Base-by-base conservation (phyloP, 2,113 vertebrate species). In the Cebidichthys violaceus region DNA sequence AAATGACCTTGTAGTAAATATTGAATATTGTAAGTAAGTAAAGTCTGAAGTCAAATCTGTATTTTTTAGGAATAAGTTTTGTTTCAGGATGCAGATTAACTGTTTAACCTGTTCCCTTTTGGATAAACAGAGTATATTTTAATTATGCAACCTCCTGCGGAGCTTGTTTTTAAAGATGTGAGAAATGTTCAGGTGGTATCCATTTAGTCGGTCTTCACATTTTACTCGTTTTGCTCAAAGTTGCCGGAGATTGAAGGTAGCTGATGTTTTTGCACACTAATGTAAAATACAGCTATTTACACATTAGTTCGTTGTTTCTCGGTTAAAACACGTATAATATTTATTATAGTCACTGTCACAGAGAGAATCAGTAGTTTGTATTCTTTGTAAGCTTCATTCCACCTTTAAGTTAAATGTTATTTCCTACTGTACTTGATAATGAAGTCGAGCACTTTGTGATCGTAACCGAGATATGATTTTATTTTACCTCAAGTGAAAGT, bases 91-190 rank as follows among this genome's bases (percentile, higher is more conserved):
- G 50, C 52, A 76, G 70, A 64, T 39, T 33, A 79, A 75, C 61
- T 83, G 50, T 83, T 59, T 69, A 70, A 33, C n/a, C 24, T 61
- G 60, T 68, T 68, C 10, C 22, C 65, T 74, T 70, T 81, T 70
- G 72, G 73, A 81, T 60, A 66, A 64, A 75, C 43, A 79, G 88
- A 89, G 75, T 88, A 81, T 88, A 86, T 92, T 89, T 90, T 86
- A 81, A 74, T 84, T 74, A 88, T 64, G 71, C 80, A 78, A 50
- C 79, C 75, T 73, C 31, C 31, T 50, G 52, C 60, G 54, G 76
- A 83, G 68, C 9, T 20, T 79, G 65, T 85, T 83, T 85, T 82
- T 75, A 74, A 50, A 70, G 59, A 64, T 45, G 11, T 41, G 20
- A 69, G 31, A 41, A 62, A 41, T 29, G 24, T 77, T 17, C 6